These are phyloP conservation scores for Cheilosia variabilis DNA, from an alignment of 2,888 invertebrate genomes.

Conservation along the genomic window DNA sequence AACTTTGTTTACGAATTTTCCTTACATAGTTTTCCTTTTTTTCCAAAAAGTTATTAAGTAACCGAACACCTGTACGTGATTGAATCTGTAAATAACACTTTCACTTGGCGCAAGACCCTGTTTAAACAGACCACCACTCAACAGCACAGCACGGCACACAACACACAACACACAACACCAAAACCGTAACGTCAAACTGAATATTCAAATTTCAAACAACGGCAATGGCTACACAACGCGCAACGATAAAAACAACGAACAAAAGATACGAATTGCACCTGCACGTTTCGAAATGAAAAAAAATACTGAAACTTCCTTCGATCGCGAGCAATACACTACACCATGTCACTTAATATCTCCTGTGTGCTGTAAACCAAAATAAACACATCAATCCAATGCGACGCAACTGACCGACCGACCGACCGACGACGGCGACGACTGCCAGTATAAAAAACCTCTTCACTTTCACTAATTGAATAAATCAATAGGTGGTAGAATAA, in stretches of 20 bases:
- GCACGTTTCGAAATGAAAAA: background rate
- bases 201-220: slow-evolving; percentile 23
- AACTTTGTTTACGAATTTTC: background rate
- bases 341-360: slow-evolving; percentile 12
- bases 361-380: slow-evolving; percentile 19
- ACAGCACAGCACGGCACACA: too few species aligned
- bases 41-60: slow-evolving; percentile 14
- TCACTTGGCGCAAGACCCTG: slow-evolving; percentile 44
- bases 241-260: background rate
- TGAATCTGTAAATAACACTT: slow-evolving; percentile 51
- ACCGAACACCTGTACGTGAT: slow-evolving; percentile 17
- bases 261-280: background rate
- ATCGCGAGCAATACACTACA: background rate
- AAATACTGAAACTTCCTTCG: slow-evolving; percentile 5
- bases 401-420: background rate
- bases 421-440: background rate
- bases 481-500: slow-evolving; percentile 36
- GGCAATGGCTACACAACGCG: background rate
- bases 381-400: slow-evolving; percentile 11
- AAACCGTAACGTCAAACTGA: slow-evolving; percentile 8
- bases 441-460: slow-evolving; percentile 27
- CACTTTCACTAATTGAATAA: slow-evolving; percentile 58
- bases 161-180: too few species aligned
- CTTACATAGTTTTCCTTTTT: background rate
- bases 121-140: background rate